Conservation (phyloP, 2,888 invertebrate genomes). For the Zygogramma bicolorata region DNA sequence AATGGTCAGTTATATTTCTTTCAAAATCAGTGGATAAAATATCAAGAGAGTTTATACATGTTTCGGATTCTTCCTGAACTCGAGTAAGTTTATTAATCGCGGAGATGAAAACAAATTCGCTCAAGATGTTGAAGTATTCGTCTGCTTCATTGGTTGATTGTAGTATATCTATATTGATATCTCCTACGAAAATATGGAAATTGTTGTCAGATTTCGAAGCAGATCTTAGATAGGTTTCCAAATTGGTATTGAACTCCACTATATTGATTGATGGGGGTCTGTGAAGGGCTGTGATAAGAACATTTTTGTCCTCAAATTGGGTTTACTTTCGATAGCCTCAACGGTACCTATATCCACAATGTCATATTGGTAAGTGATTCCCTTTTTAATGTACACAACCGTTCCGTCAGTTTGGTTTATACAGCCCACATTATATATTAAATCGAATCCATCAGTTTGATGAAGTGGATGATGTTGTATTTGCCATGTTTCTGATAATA, state of each 20-base stretch:
- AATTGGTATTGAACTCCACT: background rate
- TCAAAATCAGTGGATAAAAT: background rate
- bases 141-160: background rate
- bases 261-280: conserved; percentile 8
- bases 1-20: background rate
- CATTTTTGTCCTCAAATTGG: background rate
- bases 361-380: background rate
- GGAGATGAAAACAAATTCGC: background rate
- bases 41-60: background rate
- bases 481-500: conserved; percentile 1
- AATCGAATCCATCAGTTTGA: conserved; percentile 8
- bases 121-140: background rate
- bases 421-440: conserved; percentile 7
- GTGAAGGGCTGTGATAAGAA: background rate
- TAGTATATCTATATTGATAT: conserved; percentile 6
- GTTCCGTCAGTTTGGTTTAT: background rate
- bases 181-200: background rate
- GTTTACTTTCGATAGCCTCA: background rate
- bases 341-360: background rate
- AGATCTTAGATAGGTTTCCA: background rate
- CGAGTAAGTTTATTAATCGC: background rate
- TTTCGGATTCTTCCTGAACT: background rate
- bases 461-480: conserved; percentile 5
- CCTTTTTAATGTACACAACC: background rate
- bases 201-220: background rate